Percentiles rank a stretch among this genome's conserved stretches.
phyloP scores from a whole-genome alignment of 2,888 invertebrate species.

The Pinctada fucata region DNA sequence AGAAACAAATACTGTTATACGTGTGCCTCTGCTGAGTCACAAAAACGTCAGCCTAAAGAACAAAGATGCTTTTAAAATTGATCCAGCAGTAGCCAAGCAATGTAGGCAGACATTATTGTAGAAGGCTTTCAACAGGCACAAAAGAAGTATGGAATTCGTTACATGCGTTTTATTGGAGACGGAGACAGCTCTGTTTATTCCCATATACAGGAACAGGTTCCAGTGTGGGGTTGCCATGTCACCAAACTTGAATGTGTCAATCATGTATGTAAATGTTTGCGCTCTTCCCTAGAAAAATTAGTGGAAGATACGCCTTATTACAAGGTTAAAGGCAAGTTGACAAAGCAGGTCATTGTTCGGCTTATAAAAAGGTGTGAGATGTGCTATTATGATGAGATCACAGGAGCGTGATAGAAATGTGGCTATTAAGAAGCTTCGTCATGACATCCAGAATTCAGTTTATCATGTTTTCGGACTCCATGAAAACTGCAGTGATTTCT shows the following conservation, averaged over 20 bases:
- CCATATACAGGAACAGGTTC: neutral
- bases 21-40: constrained; percentile 32
- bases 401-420: constrained; percentile 3
- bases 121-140: constrained; percentile 47
- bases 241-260: constrained; percentile 14
- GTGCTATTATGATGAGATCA: constrained; percentile 23
- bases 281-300: constrained; percentile 1
- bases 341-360: neutral
- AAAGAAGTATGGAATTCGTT: constrained; percentile 40
- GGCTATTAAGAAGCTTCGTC: neutral
- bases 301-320: neutral
- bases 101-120: constrained; percentile 43
- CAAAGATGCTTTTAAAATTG: constrained; percentile 47
- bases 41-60: neutral
- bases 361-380: constrained; percentile 4
- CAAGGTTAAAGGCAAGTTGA: constrained; percentile 12
- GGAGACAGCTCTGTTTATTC: constrained; percentile 8
- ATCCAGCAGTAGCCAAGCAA: constrained; percentile 38
- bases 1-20: constrained; percentile 48
- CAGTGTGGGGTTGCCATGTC: constrained; percentile 6
- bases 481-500: neutral
- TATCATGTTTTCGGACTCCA: constrained; percentile 31
- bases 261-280: constrained; percentile 12
- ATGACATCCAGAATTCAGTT: constrained; percentile 43
- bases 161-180: constrained; percentile 31